A percentile compares a stretch with the other conserved stretches of the same genome.
These are phyloP conservation scores for Ciconia boyciana DNA, from an alignment of 2,113 vertebrate genomes.

Conservation along the genomic window DNA sequence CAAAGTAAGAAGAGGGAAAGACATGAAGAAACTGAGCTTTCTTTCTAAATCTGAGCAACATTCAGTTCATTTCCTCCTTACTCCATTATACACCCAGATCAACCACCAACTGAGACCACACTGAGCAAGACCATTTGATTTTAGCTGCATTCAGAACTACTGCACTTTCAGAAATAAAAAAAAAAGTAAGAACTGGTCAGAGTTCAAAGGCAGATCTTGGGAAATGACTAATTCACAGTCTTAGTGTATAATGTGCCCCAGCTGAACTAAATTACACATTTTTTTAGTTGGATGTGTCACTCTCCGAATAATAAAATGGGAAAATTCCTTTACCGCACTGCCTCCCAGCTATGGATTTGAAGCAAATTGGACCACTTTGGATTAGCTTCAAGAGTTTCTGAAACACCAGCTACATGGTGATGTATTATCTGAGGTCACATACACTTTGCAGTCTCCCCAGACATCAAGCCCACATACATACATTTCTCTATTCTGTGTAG, in stretches of 20 bases:
- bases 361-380: not conserved
- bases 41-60: not conserved
- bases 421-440: conserved; percentile 21
- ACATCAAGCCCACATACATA: not conserved
- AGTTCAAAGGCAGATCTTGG: conserved; percentile 35
- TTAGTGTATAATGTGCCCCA: not conserved
- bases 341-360: conserved; percentile 16
- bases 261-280: conserved; percentile 9
- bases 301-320: not conserved
- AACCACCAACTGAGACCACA: not conserved
- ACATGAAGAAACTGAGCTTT: not conserved
- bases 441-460: not conserved
- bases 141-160: not conserved
- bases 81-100: not conserved
- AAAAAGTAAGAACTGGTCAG: not conserved
- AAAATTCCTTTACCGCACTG: not conserved
- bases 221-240: conserved; percentile 26
- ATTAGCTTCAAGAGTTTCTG: conserved; percentile 16
- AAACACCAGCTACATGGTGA: not conserved
- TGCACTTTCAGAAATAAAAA: not conserved
- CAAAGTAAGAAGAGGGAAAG: not conserved
- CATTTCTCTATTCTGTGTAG: conserved; percentile 16
- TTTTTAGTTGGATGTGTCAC: conserved; percentile 14
- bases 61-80: not conserved
- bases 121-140: not conserved